A percentile compares a stretch with the other conserved stretches of the same genome.
phyloP scores from a whole-genome alignment of 2,113 vertebrate genomes.

The Piaya cayana region DNA sequence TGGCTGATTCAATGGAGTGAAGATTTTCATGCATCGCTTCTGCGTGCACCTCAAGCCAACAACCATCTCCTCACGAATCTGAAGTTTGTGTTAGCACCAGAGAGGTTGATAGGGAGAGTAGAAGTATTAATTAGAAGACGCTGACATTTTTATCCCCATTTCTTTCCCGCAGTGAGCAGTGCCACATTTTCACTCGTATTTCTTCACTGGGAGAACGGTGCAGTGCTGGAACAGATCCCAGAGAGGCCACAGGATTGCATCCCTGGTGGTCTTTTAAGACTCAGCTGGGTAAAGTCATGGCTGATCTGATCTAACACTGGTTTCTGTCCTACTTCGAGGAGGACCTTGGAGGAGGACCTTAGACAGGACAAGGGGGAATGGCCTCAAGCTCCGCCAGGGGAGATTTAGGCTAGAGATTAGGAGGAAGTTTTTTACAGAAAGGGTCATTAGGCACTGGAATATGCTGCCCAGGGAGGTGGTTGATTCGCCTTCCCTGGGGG shows the following conservation, averaged over 20 bases:
- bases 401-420: too few relatives aligned
- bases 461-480: too few relatives aligned
- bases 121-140: background rate
- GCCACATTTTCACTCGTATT: background rate
- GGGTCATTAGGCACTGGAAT: too few relatives aligned
- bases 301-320: background rate
- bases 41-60: background rate
- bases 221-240: background rate
- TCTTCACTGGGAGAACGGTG: background rate
- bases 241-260: fast-evolving
- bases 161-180: background rate
- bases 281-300: background rate
- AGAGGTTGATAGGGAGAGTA: background rate
- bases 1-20: background rate
- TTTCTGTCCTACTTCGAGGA: background rate
- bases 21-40: too few relatives aligned
- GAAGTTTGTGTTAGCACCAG: fast-evolving
- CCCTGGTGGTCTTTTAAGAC: background rate
- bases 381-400: too few relatives aligned
- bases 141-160: background rate
- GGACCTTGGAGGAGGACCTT: too few relatives aligned
- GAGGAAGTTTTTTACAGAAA: too few relatives aligned
- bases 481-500: too few relatives aligned
- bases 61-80: background rate
- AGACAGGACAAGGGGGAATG: too few relatives aligned